Base-by-base conservation (phyloP, 2,888 invertebrate genomes). In the Chrysolina haemoptera region DNA sequence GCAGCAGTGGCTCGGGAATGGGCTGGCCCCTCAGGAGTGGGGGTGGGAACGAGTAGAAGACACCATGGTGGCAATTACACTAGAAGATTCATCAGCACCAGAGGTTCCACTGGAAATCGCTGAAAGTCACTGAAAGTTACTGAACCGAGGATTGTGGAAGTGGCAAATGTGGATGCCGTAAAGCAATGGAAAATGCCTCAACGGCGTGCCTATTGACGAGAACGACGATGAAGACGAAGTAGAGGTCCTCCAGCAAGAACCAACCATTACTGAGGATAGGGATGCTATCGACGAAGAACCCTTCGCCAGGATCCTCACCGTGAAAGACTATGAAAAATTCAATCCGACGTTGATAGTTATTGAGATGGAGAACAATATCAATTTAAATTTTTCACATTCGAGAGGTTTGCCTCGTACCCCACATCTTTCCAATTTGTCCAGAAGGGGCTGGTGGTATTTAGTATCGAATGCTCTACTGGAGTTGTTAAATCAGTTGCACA, bases 181-280 rank as follows among this genome's bases (percentile, higher is more conserved):
- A 70, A 76, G 68, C 64, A 67, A 76, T 76, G 63, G 40, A 46
- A 55, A 53, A 48, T 76, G 71, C 22, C 70, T 71, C 69, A 71
- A 75, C 67, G 55, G 27, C 27, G 27, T 27, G 27, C 27, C 27
- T 27, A 1, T 27, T 27, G 27, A 27, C 27, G 1, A 27, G 69
- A 69, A 75, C 16, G 69, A 74, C 68, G 68, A 55, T 35, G 50
- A 67, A 48, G 48, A 67, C 43, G 74, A 74, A 35, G 67, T 75
- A 74, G 75, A 74, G 73, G n/a, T 68, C 75, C n/a, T 75, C 75
- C 69, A 64, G 73, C 73, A 73, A 75, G 70, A 75, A 70, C 63
- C 62, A 67, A 53, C 64, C 53, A 53, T 41, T 72, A 75, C 43
- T 62, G 72, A 74, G 63, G 75, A 75, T 75, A 63, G 64, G 50